phyloP scores from a whole-genome alignment of 1,140 invertebrate species.

The Lithobius niger region DNA sequence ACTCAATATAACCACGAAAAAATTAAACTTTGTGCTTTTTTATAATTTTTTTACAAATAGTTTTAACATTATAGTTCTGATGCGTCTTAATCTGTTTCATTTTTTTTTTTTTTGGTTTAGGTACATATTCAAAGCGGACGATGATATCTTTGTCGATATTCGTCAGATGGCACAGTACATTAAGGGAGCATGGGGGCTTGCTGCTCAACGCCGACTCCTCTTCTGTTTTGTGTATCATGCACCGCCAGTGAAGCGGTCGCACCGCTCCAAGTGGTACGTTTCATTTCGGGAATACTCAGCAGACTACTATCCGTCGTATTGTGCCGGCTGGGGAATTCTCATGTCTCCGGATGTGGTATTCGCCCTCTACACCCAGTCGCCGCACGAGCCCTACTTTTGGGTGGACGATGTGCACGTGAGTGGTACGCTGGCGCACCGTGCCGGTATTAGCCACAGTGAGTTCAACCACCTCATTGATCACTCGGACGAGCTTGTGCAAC shows the following conservation, averaged over 20 bases:
- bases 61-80: too few species aligned
- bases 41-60: too few species aligned
- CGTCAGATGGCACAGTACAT: slow-evolving; percentile 48
- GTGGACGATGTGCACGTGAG: slow-evolving; percentile 72
- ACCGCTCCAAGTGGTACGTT: slow-evolving; percentile 34
- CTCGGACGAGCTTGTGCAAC: not conserved
- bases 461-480: slow-evolving; percentile 33
- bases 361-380: slow-evolving; percentile 23
- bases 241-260: slow-evolving; percentile 19
- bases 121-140: slow-evolving; percentile 62
- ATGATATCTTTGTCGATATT: slow-evolving; percentile 63
- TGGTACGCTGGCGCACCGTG: slow-evolving; percentile 48
- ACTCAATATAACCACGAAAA: too few species aligned
- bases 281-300: slow-evolving; percentile 28
- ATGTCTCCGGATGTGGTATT: slow-evolving; percentile 29
- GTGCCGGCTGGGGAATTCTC: slow-evolving; percentile 32
- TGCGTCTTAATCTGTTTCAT: too few species aligned
- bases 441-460: slow-evolving; percentile 43
- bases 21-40: too few species aligned
- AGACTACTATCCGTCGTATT: slow-evolving; percentile 33
- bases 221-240: slow-evolving; percentile 19
- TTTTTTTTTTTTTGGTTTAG: too few species aligned
- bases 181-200: slow-evolving; percentile 19
- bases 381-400: slow-evolving; percentile 51
- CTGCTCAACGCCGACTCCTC: slow-evolving; percentile 16